phyloP scores from a whole-genome alignment of 2,888 invertebrate species.

The Cerastis rubricosa region DNA sequence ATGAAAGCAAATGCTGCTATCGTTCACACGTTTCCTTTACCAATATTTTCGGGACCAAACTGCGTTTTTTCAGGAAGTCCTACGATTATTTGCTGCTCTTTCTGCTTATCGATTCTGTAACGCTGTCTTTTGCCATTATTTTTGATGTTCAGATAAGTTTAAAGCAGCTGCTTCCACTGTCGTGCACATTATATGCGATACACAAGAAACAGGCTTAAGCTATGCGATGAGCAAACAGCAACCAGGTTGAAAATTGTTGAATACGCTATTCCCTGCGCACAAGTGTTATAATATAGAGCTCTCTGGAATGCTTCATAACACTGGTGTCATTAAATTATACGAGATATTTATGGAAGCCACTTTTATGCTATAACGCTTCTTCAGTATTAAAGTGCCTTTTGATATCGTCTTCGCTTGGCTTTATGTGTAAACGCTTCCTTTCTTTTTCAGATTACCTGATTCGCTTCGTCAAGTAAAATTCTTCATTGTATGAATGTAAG shows the following conservation, averaged over 20 bases:
- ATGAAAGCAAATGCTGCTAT: slow-evolving; percentile 20
- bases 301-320: slow-evolving; percentile 6
- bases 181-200: not conserved
- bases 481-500: slow-evolving; percentile 75
- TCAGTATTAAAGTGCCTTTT: slow-evolving; percentile 43
- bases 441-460: slow-evolving; percentile 71
- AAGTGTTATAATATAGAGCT: slow-evolving; percentile 1
- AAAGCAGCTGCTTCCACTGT: slow-evolving; percentile 23
- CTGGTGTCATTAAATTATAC: slow-evolving; percentile 17
- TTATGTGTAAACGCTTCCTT: slow-evolving; percentile 68
- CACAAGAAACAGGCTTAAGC: not conserved
- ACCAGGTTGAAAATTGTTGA: not conserved
- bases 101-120: slow-evolving; percentile 31
- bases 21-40: slow-evolving; percentile 16
- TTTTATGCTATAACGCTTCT: slow-evolving; percentile 31
- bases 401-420: slow-evolving; percentile 57
- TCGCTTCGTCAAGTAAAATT: slow-evolving; percentile 62
- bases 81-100: slow-evolving; percentile 11
- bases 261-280: not conserved
- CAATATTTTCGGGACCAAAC: slow-evolving; percentile 3
- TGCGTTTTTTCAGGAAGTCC: not conserved
- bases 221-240: not conserved
- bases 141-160: not conserved
- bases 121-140: slow-evolving; percentile 11
- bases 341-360: slow-evolving; percentile 11